phyloP scores from a whole-genome alignment of 2,888 invertebrate species.

The Dicyrtoma fusca region DNA sequence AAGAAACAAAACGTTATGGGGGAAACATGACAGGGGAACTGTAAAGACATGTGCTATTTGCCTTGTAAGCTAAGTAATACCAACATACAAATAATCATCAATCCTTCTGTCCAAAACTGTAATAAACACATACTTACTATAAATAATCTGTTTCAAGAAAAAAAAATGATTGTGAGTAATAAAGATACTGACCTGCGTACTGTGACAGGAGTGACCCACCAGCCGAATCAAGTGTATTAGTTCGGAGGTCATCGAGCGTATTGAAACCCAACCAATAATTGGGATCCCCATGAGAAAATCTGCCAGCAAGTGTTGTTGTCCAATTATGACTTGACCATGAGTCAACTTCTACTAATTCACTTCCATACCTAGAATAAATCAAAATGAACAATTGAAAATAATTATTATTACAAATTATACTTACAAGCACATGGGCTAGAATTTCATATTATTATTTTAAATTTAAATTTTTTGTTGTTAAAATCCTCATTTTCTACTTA shows the following conservation, averaged over 20 bases:
- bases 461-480: background rate
- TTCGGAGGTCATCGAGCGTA: conserved; percentile 86
- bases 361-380: conserved; percentile 79
- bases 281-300: conserved; percentile 59
- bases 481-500: too few species aligned
- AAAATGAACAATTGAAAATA: conserved; percentile 19
- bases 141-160: too few species aligned
- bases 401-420: conserved; percentile 34
- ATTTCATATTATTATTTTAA: conserved; percentile 8
- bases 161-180: too few species aligned
- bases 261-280: conserved; percentile 91
- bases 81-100: too few species aligned
- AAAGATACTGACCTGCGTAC: conserved; percentile 71
- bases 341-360: conserved; percentile 89
- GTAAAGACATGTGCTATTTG: too few species aligned
- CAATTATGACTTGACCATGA: conserved; percentile 89
- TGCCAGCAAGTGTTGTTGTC: conserved; percentile 77
- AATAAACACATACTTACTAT: too few species aligned
- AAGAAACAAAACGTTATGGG: too few species aligned
- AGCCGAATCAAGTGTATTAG: conserved; percentile 92
- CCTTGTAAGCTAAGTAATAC: too few species aligned
- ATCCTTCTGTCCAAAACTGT: too few species aligned
- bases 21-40: too few species aligned
- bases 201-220: conserved; percentile 87
- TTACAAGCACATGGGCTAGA: too few species aligned